A percentile compares a stretch with the other conserved stretches of the same genome.
Conservation (phyloP, 2,113 vertebrate genomes). For the Camelus bactrianus region DNA sequence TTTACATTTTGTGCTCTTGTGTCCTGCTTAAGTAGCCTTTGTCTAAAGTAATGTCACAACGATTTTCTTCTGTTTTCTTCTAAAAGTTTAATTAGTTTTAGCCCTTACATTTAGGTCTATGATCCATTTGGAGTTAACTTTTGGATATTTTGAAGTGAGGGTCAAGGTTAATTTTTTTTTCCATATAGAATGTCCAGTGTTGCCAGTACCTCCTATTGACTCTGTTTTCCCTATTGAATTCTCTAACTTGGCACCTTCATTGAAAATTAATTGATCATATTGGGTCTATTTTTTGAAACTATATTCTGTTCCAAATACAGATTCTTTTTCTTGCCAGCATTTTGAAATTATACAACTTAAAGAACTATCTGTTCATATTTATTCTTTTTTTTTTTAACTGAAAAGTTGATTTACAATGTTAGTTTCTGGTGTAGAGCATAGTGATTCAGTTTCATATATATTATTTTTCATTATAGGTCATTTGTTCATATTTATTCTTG, state of each 20-base stretch:
- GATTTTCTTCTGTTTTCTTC: not conserved
- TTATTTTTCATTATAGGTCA: not conserved
- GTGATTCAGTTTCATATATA: no score
- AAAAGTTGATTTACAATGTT: no score
- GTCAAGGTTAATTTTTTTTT: conserved; percentile 1
- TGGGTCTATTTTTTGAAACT: not conserved
- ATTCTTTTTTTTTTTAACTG: not conserved
- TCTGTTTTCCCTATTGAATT: not conserved
- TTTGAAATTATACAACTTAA: not conserved
- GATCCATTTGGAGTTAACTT: conserved; percentile 7
- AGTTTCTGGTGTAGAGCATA: no score
- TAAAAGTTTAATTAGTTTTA: not conserved
- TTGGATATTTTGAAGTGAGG: not conserved
- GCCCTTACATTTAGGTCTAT: not conserved
- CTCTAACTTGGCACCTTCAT: not conserved
- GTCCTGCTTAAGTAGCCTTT: not conserved
- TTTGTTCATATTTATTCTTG: not conserved
- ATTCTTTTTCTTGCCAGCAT: not conserved
- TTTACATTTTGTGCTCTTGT: not conserved
- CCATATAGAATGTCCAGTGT: not conserved
- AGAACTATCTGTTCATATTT: not conserved
- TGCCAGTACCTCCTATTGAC: not conserved
- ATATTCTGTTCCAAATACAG: conserved; percentile 13
- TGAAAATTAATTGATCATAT: not conserved
- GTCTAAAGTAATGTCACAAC: not conserved